Evolutionary conservation across 2,888 invertebrate genomes (phyloP).

Genomic region (Meliscaeva auricollis): DNA sequence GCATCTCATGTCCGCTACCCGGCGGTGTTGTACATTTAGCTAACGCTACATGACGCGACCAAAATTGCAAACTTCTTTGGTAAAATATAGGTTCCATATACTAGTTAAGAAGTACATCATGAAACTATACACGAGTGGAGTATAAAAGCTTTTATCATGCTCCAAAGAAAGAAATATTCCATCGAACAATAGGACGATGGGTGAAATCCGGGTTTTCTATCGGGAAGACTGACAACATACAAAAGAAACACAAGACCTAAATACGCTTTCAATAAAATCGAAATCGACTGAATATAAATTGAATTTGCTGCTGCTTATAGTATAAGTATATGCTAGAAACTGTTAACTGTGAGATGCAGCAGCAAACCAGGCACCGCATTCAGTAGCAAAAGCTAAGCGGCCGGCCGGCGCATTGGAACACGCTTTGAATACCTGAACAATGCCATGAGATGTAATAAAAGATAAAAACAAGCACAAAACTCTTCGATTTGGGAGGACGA

Average conservation of each 20-base stretch:
- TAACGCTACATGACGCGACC: conserved; percentile 68
- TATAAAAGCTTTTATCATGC: conserved; percentile 53
- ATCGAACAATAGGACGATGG: conserved; percentile 43
- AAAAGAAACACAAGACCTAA: conserved; percentile 49
- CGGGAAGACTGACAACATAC: conserved; percentile 3
- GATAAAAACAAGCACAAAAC: conserved; percentile 63
- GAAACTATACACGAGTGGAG: not conserved
- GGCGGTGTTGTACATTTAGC: conserved; percentile 45
- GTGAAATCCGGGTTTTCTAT: not conserved
- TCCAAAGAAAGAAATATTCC: conserved; percentile 17
- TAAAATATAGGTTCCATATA: conserved; percentile 8
- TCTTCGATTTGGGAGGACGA: conserved; percentile 59
- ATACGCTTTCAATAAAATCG: conserved; percentile 71
- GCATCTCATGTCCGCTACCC: conserved; percentile 58
- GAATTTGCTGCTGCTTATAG: conserved; percentile 46
- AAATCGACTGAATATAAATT: conserved; percentile 75
- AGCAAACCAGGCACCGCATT: not conserved
- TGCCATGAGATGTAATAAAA: conserved; percentile 32
- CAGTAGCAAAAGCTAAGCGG: conserved; percentile 23
- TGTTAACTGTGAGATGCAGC: conserved; percentile 15
- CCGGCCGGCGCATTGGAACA: conserved; percentile 43
- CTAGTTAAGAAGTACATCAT: conserved; percentile 3
- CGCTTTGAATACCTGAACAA: conserved; percentile 76
- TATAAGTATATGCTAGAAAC: conserved; percentile 10
- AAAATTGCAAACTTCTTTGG: conserved; percentile 54